Percentiles rank a stretch among this genome's conserved stretches.
These are phyloP conservation scores for Scytalopus superciliaris DNA, from an alignment of 2,113 vertebrate genomes.

Conservation along the genomic window DNA sequence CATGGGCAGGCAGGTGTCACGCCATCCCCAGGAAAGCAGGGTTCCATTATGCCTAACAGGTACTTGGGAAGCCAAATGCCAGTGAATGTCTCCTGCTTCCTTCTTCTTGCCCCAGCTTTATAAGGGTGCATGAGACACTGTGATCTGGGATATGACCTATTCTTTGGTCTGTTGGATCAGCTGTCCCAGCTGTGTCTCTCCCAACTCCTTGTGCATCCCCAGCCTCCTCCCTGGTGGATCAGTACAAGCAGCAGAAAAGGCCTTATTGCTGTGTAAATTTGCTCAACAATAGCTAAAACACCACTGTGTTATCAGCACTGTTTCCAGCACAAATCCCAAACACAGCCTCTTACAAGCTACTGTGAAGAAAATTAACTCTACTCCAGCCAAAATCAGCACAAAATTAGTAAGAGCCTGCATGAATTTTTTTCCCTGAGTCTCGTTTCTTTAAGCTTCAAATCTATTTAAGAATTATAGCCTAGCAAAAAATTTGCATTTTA, in stretches of 20 bases:
- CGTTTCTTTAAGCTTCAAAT: constrained; percentile 6
- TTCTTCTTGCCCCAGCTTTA: neutral
- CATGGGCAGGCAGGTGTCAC: neutral
- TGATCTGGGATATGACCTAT: neutral
- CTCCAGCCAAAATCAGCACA: neutral
- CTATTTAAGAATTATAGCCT: neutral
- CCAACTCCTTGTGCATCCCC: neutral
- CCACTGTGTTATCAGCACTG: neutral
- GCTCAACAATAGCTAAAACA: neutral
- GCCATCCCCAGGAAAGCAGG: neutral
- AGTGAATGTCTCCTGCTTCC: neutral
- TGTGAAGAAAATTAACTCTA: neutral
- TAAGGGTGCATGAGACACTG: neutral
- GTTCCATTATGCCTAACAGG: neutral
- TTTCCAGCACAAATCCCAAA: neutral
- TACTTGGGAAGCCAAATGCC: neutral
- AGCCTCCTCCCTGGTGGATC: neutral
- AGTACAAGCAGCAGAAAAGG: neutral
- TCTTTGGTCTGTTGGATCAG: neutral
- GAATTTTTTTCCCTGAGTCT: neutral
- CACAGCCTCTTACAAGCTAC: neutral
- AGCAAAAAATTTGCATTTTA: constrained; percentile 14
- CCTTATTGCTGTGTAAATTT: neutral
- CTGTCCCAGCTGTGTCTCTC: neutral
- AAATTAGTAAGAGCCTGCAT: neutral